Evolutionary conservation across 2,888 invertebrate species (phyloP).

Genomic region (Leucophenga montana): DNA sequence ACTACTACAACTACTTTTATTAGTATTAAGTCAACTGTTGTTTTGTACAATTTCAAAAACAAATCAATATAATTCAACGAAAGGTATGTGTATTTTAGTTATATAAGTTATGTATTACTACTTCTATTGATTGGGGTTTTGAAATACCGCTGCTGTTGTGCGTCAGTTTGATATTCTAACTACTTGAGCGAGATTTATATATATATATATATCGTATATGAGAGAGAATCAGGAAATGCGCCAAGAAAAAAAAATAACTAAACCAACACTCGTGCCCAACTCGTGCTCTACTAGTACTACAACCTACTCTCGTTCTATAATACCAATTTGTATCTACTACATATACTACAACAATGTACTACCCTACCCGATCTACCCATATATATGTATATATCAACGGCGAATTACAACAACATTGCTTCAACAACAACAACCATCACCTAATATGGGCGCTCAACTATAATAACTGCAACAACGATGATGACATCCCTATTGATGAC

Average conservation of each 20-base stretch:
- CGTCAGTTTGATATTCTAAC: not conserved
- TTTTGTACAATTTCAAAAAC: not conserved
- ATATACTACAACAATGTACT: conserved; percentile 4
- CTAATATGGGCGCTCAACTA: not conserved
- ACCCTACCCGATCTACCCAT: conserved; percentile 17
- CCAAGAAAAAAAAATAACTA: not conserved
- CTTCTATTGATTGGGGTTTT: conserved; percentile 23
- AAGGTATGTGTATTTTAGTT: conserved; percentile 19
- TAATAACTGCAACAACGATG: conserved; percentile 14
- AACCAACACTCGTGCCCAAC: conserved; percentile 27
- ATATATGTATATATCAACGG: not conserved
- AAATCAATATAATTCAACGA: not conserved
- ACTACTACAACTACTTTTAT: not conserved
- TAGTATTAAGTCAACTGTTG: conserved; percentile 23
- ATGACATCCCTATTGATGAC: not conserved
- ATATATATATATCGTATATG: too few species aligned
- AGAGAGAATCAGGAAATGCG: not conserved
- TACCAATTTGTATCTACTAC: conserved; percentile 17
- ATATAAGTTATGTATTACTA: conserved; percentile 22
- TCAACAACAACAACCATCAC: not conserved
- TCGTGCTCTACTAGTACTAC: not conserved
- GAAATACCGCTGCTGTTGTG: conserved; percentile 1
- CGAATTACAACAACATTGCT: conserved; percentile 1
- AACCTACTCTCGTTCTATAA: not conserved
- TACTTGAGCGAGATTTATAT: too few species aligned